Conservation (phyloP, 2,888 invertebrate genomes). For the Tigriopus californicus region DNA sequence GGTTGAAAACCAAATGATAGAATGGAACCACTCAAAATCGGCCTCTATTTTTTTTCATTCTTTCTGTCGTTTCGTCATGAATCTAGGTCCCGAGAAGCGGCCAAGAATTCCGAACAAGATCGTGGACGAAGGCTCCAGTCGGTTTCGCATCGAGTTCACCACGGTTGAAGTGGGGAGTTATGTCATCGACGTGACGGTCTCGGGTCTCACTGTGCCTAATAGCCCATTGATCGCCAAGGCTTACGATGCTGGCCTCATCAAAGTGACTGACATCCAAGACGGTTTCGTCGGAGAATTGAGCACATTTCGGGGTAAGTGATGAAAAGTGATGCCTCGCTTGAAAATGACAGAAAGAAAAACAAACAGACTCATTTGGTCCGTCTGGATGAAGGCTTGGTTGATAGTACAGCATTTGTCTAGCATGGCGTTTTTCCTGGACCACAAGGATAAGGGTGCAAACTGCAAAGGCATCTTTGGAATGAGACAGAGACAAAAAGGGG, state of each 20-base stretch:
- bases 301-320: slow-evolving; percentile 54
- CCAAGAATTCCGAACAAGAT: slow-evolving; percentile 22
- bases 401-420: too few relatives aligned
- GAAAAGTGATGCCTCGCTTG: slow-evolving; percentile 25
- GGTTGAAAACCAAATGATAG: too few relatives aligned
- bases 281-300: slow-evolving; percentile 88
- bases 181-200: slow-evolving; percentile 71
- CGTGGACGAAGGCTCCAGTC: slow-evolving; percentile 34
- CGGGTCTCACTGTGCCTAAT: slow-evolving; percentile 48
- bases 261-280: slow-evolving; percentile 80
- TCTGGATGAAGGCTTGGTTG: too few relatives aligned
- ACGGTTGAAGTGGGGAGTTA: slow-evolving; percentile 87
- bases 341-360: slow-evolving; percentile 13
- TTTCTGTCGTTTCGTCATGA: neutral
- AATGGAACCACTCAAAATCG: too few relatives aligned
- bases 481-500: too few relatives aligned
- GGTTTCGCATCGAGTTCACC: slow-evolving; percentile 76
- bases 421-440: too few relatives aligned
- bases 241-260: slow-evolving; percentile 79
- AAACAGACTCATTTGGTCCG: too few relatives aligned
- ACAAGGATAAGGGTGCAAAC: too few relatives aligned
- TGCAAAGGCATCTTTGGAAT: too few relatives aligned
- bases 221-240: slow-evolving; percentile 84
- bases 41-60: neutral
- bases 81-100: slow-evolving; percentile 13